Conservation (phyloP, 2,888 invertebrate genomes). For the Lycia hirtaria region DNA sequence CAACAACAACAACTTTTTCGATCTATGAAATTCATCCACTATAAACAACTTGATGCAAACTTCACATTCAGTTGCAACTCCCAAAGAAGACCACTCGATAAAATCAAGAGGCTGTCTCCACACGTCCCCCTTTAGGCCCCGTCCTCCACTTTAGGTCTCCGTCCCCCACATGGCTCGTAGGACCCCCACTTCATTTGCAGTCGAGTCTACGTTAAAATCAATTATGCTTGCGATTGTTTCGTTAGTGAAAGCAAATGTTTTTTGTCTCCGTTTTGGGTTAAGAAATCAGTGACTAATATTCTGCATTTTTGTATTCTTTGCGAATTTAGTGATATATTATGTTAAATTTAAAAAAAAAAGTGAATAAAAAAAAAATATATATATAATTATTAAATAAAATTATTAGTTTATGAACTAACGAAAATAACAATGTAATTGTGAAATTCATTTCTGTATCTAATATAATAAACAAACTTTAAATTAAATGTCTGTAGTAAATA, state of each 20-base stretch:
- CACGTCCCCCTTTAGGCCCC: slow-evolving; percentile 37
- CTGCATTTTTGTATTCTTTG: not conserved
- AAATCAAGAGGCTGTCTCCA: slow-evolving; percentile 19
- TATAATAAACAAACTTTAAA: too few species aligned
- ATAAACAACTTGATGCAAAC: not conserved
- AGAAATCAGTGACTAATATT: slow-evolving; percentile 12
- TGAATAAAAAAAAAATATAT: too few species aligned
- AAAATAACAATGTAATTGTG: too few species aligned
- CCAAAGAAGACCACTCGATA: slow-evolving; percentile 32
- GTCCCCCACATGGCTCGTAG: slow-evolving; percentile 31
- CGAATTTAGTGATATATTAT: not conserved
- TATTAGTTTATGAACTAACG: too few species aligned
- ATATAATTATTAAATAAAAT: too few species aligned
- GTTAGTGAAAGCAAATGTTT: slow-evolving; percentile 80
- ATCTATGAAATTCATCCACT: not conserved
- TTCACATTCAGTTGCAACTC: not conserved
- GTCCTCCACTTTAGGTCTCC: slow-evolving; percentile 45
- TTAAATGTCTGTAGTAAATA: too few species aligned
- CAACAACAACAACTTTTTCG: too few species aligned
- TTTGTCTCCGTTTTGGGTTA: slow-evolving; percentile 51
- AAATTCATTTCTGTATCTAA: too few species aligned
- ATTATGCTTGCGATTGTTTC: slow-evolving; percentile 84
- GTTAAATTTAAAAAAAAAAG: too few species aligned
- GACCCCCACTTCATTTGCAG: slow-evolving; percentile 70
- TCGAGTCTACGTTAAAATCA: slow-evolving; percentile 79